Conservation (phyloP, 2,113 vertebrate genomes). For the Tupaia tana region DNA sequence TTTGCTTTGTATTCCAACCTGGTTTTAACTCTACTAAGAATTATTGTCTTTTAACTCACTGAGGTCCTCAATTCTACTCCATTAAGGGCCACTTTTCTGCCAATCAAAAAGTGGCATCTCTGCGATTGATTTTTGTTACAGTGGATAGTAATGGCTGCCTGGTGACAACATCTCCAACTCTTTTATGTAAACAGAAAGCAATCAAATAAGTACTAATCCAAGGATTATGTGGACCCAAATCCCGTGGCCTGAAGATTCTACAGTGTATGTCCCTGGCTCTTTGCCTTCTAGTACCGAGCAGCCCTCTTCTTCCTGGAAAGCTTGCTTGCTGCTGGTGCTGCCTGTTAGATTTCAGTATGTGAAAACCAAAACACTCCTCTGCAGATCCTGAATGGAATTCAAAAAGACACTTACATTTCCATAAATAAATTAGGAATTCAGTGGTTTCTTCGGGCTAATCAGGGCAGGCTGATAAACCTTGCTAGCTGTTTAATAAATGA, state of each 20-base stretch:
- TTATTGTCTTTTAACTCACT: constrained; percentile 78
- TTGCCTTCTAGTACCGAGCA: constrained; percentile 62
- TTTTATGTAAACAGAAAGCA: constrained; percentile 81
- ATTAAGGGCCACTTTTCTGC: constrained; percentile 78
- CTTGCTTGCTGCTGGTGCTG: constrained; percentile 73
- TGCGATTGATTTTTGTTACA: constrained; percentile 75
- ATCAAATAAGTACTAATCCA: constrained; percentile 76
- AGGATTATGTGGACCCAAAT: constrained; percentile 80
- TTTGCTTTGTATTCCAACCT: constrained; percentile 71
- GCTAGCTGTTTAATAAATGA: constrained; percentile 99
- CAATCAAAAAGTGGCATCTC: constrained; percentile 63
- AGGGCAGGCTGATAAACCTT: constrained; percentile 97
- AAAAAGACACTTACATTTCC: constrained; percentile 98
- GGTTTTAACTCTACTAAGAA: constrained; percentile 76
- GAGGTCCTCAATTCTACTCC: constrained; percentile 71
- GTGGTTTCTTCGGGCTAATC: constrained; percentile 99
- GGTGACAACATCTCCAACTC: constrained; percentile 78
- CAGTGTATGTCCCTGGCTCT: constrained; percentile 57
- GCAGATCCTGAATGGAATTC: constrained; percentile 90
- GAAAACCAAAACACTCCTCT: constrained; percentile 75
- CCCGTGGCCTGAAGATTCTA: constrained; percentile 60
- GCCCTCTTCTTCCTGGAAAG: constrained; percentile 18
- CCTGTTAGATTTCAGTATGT: constrained; percentile 82
- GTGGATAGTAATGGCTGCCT: constrained; percentile 55
- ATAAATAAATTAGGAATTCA: constrained; percentile 99